phyloP scores from a whole-genome alignment of 2,113 vertebrate species.

The Gambusia affinis region DNA sequence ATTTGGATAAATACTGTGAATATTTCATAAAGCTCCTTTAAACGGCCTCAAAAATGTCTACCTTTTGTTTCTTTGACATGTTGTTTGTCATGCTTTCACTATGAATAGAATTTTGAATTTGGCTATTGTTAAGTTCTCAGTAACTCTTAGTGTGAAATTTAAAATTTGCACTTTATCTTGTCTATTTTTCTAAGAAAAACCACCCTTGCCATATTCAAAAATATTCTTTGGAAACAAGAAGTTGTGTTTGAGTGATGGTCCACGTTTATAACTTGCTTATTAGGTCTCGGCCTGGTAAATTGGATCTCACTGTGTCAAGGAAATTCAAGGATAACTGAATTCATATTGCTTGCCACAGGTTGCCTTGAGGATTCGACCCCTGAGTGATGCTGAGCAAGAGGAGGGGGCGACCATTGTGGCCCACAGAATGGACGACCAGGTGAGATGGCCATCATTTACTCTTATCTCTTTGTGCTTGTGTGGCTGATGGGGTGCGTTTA shows the following conservation, averaged over 20 bases:
- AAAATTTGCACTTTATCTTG: neutral
- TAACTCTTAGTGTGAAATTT: neutral
- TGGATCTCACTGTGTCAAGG: neutral
- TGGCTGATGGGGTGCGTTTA: conserved; percentile 20
- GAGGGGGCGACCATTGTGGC: conserved; percentile 87
- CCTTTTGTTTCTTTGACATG: neutral
- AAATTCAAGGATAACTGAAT: neutral
- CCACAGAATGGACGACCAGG: conserved; percentile 89
- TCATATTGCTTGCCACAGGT: conserved; percentile 76
- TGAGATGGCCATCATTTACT: conserved; percentile 49
- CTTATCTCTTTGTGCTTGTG: conserved; percentile 13
- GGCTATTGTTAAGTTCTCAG: neutral
- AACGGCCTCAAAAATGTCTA: neutral
- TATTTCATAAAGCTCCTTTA: neutral
- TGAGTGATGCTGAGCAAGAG: conserved; percentile 87
- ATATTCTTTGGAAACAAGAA: neutral
- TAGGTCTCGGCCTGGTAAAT: neutral
- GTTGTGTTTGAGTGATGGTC: neutral
- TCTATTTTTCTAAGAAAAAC: neutral
- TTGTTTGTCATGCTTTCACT: neutral
- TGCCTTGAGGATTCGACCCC: conserved; percentile 88
- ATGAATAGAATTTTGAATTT: neutral
- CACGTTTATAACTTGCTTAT: neutral
- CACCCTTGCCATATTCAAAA: neutral
- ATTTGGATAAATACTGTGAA: neutral